Evolutionary conservation across 2,797 vertebrate species (phyloP).

Genomic region (Bradypus variegatus): DNA sequence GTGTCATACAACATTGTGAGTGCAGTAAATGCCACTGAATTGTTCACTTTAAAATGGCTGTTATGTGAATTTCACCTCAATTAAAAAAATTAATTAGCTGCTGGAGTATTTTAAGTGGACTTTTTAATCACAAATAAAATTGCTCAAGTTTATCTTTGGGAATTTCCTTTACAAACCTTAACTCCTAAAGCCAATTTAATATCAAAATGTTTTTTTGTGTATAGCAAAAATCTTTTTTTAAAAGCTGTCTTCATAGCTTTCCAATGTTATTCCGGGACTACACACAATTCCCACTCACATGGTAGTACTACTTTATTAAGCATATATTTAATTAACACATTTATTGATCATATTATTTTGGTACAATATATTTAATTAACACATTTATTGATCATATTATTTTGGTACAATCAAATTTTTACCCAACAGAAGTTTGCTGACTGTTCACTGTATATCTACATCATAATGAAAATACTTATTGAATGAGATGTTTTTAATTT

Average conservation of each 20-base stretch:
- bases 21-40: conserved; percentile 14
- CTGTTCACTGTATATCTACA: background rate
- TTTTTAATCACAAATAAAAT: conserved; percentile 37
- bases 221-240: background rate
- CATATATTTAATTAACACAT: background rate
- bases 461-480: conserved; percentile 26
- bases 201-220: background rate
- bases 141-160: conserved; percentile 2
- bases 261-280: background rate
- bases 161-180: conserved; percentile 27
- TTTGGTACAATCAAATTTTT: conserved; percentile 14
- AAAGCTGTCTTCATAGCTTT: conserved; percentile 6
- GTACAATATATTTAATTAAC: background rate
- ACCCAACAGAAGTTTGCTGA: background rate
- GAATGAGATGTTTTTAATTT: background rate
- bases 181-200: background rate
- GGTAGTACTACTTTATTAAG: background rate
- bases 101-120: conserved; percentile 16
- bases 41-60: conserved; percentile 22
- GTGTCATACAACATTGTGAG: background rate
- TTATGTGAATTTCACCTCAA: background rate
- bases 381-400: background rate
- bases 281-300: background rate
- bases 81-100: background rate
- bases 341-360: background rate